A percentile compares a stretch with the other conserved stretches of the same genome.
phyloP scores from a whole-genome alignment of 2,113 vertebrate genomes.

The Xiphophorus hellerii region DNA sequence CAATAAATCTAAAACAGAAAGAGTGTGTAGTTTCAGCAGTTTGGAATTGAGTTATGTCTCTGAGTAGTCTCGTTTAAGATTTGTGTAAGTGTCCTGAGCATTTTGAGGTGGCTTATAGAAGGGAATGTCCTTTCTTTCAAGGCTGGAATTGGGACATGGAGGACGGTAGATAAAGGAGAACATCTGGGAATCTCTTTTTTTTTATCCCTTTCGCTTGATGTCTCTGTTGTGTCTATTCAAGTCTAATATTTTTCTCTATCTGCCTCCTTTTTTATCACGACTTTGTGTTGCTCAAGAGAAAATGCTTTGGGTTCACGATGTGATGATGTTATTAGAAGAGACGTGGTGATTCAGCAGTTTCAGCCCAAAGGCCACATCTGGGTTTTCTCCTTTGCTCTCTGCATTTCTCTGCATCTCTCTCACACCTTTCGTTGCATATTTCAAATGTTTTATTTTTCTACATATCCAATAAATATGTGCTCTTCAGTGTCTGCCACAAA shows the following conservation, averaged over 20 bases:
- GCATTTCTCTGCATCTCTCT: slow-evolving; percentile 40
- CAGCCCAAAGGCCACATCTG: slow-evolving; percentile 76
- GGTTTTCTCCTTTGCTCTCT: slow-evolving; percentile 52
- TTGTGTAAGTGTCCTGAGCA: slow-evolving; percentile 45
- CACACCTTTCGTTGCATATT: not conserved
- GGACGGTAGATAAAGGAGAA: not conserved
- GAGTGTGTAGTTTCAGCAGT: slow-evolving; percentile 14
- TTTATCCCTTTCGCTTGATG: slow-evolving; percentile 1
- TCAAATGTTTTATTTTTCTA: slow-evolving; percentile 12
- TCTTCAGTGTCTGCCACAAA: slow-evolving; percentile 13
- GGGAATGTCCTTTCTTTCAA: slow-evolving; percentile 46
- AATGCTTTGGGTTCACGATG: slow-evolving; percentile 49
- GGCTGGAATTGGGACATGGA: slow-evolving; percentile 38
- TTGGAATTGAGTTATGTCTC: slow-evolving; percentile 10
- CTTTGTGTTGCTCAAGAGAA: slow-evolving; percentile 46
- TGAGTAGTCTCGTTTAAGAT: slow-evolving; percentile 2
- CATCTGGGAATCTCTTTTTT: slow-evolving; percentile 30
- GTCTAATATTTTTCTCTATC: slow-evolving; percentile 2
- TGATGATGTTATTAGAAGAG: slow-evolving; percentile 74
- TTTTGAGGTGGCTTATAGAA: slow-evolving; percentile 17
- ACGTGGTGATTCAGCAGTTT: slow-evolving; percentile 79
- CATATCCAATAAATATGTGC: slow-evolving; percentile 23
- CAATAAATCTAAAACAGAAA: slow-evolving; percentile 23
- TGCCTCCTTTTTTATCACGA: slow-evolving; percentile 24
- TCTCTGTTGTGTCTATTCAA: slow-evolving; percentile 7